A percentile compares a stretch with the other conserved stretches of the same genome.
Conservation (phyloP, 2,797 vertebrate species). For the Sylvia borin region DNA sequence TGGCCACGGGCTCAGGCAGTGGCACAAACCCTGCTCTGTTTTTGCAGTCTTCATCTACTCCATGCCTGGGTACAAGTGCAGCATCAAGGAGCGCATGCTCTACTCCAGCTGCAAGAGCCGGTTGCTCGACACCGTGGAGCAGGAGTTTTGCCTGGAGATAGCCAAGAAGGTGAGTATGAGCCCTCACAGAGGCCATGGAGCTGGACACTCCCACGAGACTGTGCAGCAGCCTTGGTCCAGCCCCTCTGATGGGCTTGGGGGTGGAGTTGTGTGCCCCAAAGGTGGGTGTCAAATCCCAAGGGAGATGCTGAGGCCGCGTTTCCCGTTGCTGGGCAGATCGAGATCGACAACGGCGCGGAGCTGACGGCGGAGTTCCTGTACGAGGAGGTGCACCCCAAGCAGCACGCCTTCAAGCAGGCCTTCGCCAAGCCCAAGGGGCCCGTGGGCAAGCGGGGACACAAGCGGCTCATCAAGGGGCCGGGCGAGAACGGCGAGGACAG, state of each 20-base stretch:
- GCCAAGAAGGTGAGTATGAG: conserved; percentile 87
- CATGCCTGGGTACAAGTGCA: conserved; percentile 98
- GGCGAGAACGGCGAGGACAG: conserved; percentile 93
- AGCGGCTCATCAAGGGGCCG: conserved; percentile 91
- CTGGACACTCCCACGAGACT: background rate
- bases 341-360: conserved; percentile 92
- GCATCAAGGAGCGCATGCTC: conserved; percentile 97
- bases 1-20: accelerated
- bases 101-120: conserved; percentile 99
- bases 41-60: conserved; percentile 96
- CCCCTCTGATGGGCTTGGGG: accelerated
- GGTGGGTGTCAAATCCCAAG: background rate
- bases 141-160: conserved; percentile 92
- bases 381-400: conserved; percentile 96
- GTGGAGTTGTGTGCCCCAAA: background rate
- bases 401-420: conserved; percentile 93
- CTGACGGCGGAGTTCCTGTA: conserved; percentile 95
- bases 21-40: background rate
- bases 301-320: background rate
- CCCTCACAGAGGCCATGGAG: background rate
- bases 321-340: conserved; percentile 79
- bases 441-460: conserved; percentile 93
- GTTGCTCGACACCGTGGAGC: conserved; percentile 92
- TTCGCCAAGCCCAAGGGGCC: conserved; percentile 96
- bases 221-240: background rate